Conservation (phyloP, 2,888 invertebrate species). For the Lysandra coridon region DNA sequence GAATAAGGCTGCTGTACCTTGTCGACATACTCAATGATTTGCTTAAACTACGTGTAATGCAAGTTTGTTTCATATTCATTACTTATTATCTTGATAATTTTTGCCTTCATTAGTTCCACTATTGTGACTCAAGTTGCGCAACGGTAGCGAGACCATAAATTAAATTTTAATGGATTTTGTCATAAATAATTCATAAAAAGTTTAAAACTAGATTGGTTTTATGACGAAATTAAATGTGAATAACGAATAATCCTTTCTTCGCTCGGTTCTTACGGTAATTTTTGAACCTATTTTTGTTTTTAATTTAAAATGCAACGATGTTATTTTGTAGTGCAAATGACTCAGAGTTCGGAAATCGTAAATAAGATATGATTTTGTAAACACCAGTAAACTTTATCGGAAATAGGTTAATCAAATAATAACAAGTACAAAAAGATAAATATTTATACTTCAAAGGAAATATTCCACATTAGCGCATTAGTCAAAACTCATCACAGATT, state of each 20-base stretch:
- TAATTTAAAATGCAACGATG: not conserved
- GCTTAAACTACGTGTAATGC: slow-evolving; percentile 5
- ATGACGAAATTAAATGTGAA: not conserved
- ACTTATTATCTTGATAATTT: slow-evolving; percentile 23
- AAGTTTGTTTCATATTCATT: slow-evolving; percentile 8
- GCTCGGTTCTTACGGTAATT: not conserved
- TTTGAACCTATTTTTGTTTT: not conserved
- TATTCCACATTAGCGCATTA: not conserved
- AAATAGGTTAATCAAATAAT: slow-evolving; percentile 6
- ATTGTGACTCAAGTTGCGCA: slow-evolving; percentile 24
- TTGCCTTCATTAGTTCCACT: slow-evolving; percentile 26
- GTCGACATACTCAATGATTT: not conserved
- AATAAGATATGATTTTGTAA: slow-evolving; percentile 7
- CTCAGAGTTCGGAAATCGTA: not conserved
- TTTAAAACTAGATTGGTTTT: not conserved
- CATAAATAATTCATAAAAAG: slow-evolving; percentile 6
- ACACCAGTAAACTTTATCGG: not conserved
- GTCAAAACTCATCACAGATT: no score
- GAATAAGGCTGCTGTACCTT: not conserved
- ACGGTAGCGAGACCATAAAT: slow-evolving; percentile 6
- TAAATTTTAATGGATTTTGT: not conserved
- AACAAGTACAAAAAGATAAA: slow-evolving; percentile 7
- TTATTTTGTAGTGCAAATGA: not conserved
- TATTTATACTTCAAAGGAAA: slow-evolving; percentile 1
- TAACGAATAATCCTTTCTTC: not conserved